These are phyloP conservation scores for Sebastes fasciatus DNA, from an alignment of 2,113 vertebrate genomes.

Conservation along the genomic window DNA sequence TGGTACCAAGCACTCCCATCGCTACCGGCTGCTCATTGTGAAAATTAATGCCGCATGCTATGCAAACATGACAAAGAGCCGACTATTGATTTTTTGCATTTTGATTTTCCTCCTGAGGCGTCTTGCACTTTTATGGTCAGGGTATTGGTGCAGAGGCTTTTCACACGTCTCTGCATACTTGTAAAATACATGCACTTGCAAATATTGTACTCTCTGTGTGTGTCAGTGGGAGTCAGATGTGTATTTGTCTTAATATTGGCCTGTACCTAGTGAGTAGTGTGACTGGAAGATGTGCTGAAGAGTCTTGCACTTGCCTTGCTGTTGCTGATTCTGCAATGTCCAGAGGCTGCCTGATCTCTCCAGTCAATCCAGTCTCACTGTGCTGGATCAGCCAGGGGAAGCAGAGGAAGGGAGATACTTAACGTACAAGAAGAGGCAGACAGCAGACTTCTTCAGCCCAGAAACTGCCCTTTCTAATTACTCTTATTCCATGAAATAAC, in stretches of 20 bases:
- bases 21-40: constrained; percentile 39
- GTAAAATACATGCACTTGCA: neutral
- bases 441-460: constrained; percentile 9
- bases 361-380: constrained; percentile 51
- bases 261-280: constrained; percentile 25
- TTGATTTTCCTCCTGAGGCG: constrained; percentile 51
- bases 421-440: constrained; percentile 21
- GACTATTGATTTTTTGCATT: constrained; percentile 58
- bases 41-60: constrained; percentile 60
- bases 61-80: constrained; percentile 60
- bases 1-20: constrained; percentile 38
- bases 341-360: constrained; percentile 50
- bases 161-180: constrained; percentile 21
- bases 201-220: neutral
- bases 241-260: constrained; percentile 14
- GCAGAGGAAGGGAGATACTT: constrained; percentile 40
- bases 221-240: constrained; percentile 10
- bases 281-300: constrained; percentile 41
- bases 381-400: constrained; percentile 45
- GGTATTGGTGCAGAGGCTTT: constrained; percentile 19
- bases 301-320: constrained; percentile 57
- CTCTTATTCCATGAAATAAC: constrained; percentile 33
- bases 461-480: constrained; percentile 22
- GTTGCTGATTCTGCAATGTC: constrained; percentile 73
- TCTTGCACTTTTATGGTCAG: constrained; percentile 17